Conservation (phyloP, 2,113 vertebrate species). For the Nestor notabilis region DNA sequence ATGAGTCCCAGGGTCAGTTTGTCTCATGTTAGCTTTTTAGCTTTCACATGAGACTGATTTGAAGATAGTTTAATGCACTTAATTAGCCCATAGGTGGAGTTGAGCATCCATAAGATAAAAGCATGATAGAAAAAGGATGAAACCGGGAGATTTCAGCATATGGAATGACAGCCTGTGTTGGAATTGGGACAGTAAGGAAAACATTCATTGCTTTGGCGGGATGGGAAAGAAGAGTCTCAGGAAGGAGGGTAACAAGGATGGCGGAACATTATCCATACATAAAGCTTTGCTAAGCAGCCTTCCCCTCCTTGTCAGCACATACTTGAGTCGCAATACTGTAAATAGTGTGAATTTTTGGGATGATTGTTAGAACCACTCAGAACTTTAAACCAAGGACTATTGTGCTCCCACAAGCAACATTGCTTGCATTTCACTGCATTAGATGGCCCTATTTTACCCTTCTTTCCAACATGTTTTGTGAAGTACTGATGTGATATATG, state of each 20-base stretch:
- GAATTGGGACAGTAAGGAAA: neutral
- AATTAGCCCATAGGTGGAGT: neutral
- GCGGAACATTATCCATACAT: neutral
- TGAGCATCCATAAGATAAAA: neutral
- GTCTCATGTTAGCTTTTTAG: neutral
- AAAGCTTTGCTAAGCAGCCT: neutral
- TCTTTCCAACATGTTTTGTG: neutral
- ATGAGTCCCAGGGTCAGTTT: fast-evolving
- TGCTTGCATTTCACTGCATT: neutral
- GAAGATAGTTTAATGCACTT: neutral
- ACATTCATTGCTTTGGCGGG: neutral
- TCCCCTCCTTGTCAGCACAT: neutral
- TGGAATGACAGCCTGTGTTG: neutral
- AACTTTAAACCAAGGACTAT: neutral
- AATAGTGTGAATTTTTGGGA: neutral
- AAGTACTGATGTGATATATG: neutral
- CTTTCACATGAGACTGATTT: neutral
- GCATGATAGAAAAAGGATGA: neutral
- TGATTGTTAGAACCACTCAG: neutral
- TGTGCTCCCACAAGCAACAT: neutral
- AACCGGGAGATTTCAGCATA: neutral
- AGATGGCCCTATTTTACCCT: neutral
- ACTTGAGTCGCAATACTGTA: fast-evolving
- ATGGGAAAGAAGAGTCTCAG: neutral
- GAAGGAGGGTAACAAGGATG: neutral